Evolutionary conservation across 1,140 invertebrate genomes (phyloP).

Genomic region (Temnothorax nylanderi): DNA sequence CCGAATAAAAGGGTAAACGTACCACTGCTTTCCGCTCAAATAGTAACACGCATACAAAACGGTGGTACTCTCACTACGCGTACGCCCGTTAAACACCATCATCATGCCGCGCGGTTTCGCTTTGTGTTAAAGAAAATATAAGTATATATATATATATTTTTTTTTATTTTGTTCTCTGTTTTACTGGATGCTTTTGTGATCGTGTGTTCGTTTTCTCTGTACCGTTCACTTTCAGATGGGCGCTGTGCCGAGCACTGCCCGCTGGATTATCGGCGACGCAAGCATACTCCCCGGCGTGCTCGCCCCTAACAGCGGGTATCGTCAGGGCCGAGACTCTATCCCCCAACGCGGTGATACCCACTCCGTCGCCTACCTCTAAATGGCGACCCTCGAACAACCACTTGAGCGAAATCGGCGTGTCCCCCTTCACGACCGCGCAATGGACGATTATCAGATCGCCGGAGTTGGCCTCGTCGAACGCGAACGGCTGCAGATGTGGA

Average conservation of each 20-base stretch:
- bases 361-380: constrained; percentile 85
- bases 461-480: constrained; percentile 84
- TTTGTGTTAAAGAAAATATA: constrained; percentile 49
- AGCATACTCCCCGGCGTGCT: constrained; percentile 91
- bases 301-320: constrained; percentile 83
- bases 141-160: constrained; percentile 14
- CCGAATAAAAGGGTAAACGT: constrained; percentile 52
- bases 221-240: constrained; percentile 87
- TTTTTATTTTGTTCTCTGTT: constrained; percentile 33
- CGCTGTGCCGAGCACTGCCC: constrained; percentile 87
- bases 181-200: constrained; percentile 61
- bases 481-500: constrained; percentile 84
- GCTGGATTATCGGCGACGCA: constrained; percentile 90
- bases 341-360: constrained; percentile 87
- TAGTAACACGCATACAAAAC: constrained; percentile 65
- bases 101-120: constrained; percentile 68
- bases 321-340: constrained; percentile 85
- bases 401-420: constrained; percentile 89
- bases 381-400: constrained; percentile 87
- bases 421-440: constrained; percentile 91
- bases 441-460: constrained; percentile 88
- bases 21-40: constrained; percentile 60
- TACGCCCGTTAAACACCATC: constrained; percentile 67
- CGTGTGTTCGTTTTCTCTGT: constrained; percentile 64
- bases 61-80: constrained; percentile 60